Evolutionary conservation across 35 echinoderm and acorn worm genomes (phyloP), one percentile per base, ranked within the genome.

Genomic region (Holothuria glaberrima): DNA sequence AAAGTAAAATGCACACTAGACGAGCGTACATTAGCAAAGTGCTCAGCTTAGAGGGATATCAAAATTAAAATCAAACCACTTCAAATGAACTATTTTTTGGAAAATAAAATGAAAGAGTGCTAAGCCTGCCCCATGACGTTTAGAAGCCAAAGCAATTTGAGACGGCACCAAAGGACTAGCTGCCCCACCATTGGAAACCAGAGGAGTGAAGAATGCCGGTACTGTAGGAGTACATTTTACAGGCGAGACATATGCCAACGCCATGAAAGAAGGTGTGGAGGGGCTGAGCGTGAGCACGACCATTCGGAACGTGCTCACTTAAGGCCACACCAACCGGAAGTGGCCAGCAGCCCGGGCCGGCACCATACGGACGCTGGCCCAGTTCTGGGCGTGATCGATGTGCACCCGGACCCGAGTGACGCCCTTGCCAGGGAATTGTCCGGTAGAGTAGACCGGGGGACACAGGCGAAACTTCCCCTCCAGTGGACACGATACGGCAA

Each of bases 301-400:
- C 64, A 68, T 0, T 26, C 64, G 64, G 64, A 68, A 25, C 64
- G 22, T 24, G 22, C 64, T 68, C 64, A 68, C 64, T 0, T 20
- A 68, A 19, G 30, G 30, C 64, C 64, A 32, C 64, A 68, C 64
- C 64, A 68, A 68, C 64, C 22, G 64, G 64, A 68, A 68, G 64
- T 32, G 64, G 64, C 64, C 30, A 68, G 64, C 30, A 68, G 64
- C 64, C n/a, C 12, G 22, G 30, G 64, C 30, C 22, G 13, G 64
- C 64, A 68, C 16, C 64, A 68, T 32, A 68, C 64, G 64, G 64
- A 68, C n/a, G 64, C 64, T 68, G 64, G 22, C n/a, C 64, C 64
- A 28, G 64, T 14, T 68, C 10, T 68, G 64, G 64, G 22, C 1
- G 64, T 68, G 6, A 28, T 68, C n/a, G 64, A 68, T 9, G 64